phyloP scores from a whole-genome alignment of 2,113 vertebrate genomes.

The Lepus americanus region DNA sequence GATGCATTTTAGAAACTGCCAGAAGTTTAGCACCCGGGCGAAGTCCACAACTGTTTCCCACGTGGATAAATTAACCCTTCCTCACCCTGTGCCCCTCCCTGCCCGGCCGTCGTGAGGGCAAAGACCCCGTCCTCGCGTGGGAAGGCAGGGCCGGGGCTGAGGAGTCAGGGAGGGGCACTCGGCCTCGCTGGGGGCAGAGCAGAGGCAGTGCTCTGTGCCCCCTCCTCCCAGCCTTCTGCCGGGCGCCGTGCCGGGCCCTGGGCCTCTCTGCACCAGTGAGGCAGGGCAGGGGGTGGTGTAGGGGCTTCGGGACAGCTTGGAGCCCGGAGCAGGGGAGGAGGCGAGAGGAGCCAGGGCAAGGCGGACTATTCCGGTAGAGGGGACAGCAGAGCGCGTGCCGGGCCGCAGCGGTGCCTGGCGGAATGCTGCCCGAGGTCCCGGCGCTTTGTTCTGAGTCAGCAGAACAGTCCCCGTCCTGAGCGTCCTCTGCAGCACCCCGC shows the following conservation, averaged over 20 bases:
- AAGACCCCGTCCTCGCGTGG: background rate
- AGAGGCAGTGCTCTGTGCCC: no score
- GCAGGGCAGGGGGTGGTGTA: no score
- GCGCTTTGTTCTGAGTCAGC: background rate
- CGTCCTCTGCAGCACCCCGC: no score
- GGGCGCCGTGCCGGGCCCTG: no score
- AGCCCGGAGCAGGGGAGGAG: rapidly evolving
- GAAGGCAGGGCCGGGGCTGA: no score
- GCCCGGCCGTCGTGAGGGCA: background rate
- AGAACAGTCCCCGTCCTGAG: background rate
- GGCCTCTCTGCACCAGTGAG: no score
- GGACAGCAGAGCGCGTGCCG: background rate
- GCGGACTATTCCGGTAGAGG: background rate
- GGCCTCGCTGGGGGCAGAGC: background rate
- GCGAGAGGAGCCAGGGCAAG: background rate
- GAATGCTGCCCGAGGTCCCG: background rate
- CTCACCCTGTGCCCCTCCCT: rapidly evolving
- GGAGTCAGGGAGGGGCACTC: no score
- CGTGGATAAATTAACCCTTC: background rate
- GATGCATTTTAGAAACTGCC: background rate
- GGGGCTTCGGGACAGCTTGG: background rate
- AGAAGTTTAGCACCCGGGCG: background rate
- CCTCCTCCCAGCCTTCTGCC: no score
- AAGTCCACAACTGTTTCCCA: no score
- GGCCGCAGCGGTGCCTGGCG: background rate